Percentiles rank a stretch among this genome's conserved stretches.
These are phyloP conservation scores for Caretta caretta DNA, from an alignment of 2,113 vertebrate species.

Conservation along the genomic window DNA sequence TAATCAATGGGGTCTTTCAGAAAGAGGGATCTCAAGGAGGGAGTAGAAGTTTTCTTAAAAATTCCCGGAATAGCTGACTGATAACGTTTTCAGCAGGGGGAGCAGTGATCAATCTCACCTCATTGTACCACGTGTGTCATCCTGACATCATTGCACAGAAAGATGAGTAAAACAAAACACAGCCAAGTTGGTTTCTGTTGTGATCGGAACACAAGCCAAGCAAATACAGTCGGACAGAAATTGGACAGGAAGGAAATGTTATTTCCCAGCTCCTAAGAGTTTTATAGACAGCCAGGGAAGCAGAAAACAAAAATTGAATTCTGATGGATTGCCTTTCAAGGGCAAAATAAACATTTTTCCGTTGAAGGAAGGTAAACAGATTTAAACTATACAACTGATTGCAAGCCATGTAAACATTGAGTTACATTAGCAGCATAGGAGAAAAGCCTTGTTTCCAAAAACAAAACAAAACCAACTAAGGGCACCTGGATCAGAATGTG, in stretches of 20 bases:
- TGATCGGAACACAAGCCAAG: not conserved
- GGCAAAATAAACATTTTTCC: not conserved
- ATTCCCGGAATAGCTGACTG: not conserved
- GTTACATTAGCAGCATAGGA: not conserved
- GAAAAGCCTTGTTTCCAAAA: not conserved
- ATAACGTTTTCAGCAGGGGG: not conserved
- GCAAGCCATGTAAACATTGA: not conserved
- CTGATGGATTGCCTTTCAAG: not conserved
- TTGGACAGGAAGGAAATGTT: not conserved
- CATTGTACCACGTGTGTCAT: not conserved
- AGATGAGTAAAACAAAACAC: not conserved
- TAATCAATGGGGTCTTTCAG: too few relatives aligned
- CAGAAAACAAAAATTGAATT: slow-evolving; percentile 18
- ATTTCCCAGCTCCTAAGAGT: not conserved
- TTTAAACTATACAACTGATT: not conserved
- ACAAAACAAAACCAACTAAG: not conserved
- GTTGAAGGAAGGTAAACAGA: not conserved
- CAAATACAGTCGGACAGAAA: not conserved
- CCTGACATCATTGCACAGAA: not conserved
- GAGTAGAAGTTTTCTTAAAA: not conserved
- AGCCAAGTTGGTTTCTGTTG: not conserved
- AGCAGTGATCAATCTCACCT: not conserved
- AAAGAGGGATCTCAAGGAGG: too few relatives aligned
- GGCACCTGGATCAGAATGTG: not conserved
- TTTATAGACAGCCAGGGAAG: not conserved